Percentiles rank a stretch among this genome's conserved stretches.
These are phyloP conservation scores for Xylota segnis DNA, from an alignment of 2,888 invertebrate genomes.

Conservation along the genomic window DNA sequence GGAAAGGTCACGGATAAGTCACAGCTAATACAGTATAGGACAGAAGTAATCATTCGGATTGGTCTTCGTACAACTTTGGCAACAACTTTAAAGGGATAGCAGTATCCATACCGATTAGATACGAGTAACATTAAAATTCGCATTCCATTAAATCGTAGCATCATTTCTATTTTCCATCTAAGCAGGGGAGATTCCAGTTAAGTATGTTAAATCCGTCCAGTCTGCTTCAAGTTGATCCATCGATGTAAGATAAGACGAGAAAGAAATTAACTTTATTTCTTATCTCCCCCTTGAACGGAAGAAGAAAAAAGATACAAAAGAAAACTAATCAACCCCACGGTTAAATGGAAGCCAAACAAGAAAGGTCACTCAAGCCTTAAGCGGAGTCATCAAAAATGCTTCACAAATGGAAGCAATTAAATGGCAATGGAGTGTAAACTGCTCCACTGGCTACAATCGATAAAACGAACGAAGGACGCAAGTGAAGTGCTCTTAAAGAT, in stretches of 20 bases:
- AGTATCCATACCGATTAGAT: background rate
- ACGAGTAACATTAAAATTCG: slow-evolving; percentile 19
- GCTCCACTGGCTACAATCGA: slow-evolving; percentile 39
- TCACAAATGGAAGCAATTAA: slow-evolving; percentile 75
- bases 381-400: slow-evolving; percentile 58
- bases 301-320: slow-evolving; percentile 35
- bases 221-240: slow-evolving; percentile 14
- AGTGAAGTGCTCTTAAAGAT: slow-evolving; percentile 34
- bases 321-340: slow-evolving; percentile 63
- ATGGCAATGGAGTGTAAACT: slow-evolving; percentile 74
- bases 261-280: slow-evolving; percentile 35
- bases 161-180: background rate
- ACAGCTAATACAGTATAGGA: background rate
- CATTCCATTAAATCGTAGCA: slow-evolving; percentile 6
- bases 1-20: slow-evolving; percentile 25
- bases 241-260: slow-evolving; percentile 46
- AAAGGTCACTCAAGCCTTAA: slow-evolving; percentile 47
- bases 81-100: background rate
- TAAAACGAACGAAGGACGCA: slow-evolving; percentile 37
- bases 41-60: slow-evolving; percentile 16
- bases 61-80: background rate
- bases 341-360: slow-evolving; percentile 43
- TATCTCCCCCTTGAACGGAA: slow-evolving; percentile 10
- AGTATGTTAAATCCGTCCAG: slow-evolving; percentile 30
- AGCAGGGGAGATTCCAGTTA: slow-evolving; percentile 8